phyloP scores from a whole-genome alignment of 2,113 vertebrate genomes.

The Myotis yumanensis region DNA sequence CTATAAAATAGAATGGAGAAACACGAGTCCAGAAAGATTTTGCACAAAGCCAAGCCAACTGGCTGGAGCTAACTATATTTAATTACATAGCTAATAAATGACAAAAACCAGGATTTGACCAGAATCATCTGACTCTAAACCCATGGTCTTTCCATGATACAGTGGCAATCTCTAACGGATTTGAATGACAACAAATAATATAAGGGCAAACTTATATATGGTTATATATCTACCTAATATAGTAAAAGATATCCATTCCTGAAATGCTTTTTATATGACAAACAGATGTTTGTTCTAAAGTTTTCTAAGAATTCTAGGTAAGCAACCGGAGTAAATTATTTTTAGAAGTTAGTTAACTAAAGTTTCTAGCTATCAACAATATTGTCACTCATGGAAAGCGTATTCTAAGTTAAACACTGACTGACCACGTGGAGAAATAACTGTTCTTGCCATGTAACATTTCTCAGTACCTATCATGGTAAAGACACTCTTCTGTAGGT shows the following conservation, averaged over 20 bases:
- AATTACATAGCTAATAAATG: conserved; percentile 42
- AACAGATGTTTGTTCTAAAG: conserved; percentile 36
- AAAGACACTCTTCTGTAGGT: background rate
- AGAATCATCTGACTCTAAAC: background rate
- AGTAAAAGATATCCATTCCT: conserved; percentile 17
- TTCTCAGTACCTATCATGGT: background rate
- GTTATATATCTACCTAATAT: background rate
- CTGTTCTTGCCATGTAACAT: background rate
- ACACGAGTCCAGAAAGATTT: conserved; percentile 32
- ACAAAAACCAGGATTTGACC: background rate
- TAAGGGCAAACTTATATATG: background rate
- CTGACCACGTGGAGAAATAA: background rate
- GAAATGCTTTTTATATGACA: conserved; percentile 37
- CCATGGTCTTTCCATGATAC: background rate
- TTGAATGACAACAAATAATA: background rate
- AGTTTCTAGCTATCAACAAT: background rate
- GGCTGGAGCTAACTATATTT: background rate
- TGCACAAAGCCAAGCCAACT: background rate
- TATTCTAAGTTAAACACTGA: background rate
- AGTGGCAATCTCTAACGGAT: background rate
- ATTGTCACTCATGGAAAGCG: background rate
- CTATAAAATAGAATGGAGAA: conserved; percentile 8
- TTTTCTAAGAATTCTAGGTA: conserved; percentile 44
- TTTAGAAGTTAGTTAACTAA: conserved; percentile 30
- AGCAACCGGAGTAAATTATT: conserved; percentile 27